Base-by-base conservation (phyloP, 1,140 invertebrate species). In the Drosophila ercepeae region DNA sequence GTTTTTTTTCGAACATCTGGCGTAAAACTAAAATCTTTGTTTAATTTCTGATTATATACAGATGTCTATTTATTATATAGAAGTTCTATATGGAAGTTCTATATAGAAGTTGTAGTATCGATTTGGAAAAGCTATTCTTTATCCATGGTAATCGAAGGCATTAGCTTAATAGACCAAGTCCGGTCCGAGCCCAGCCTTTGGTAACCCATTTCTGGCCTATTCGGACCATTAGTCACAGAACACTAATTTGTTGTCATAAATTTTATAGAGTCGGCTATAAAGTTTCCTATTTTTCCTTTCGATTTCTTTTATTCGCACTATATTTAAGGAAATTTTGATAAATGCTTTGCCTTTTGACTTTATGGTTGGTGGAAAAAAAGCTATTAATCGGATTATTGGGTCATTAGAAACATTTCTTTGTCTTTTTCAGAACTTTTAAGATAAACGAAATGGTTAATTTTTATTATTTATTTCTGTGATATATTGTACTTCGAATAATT, bases 171-270 rank as follows among this genome's bases (percentile, higher is more conserved):
- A 25, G 27, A 39, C 39, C 21, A 32, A 53, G 25, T 29, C 23
- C 5, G 16, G 6, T 16, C 32, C 11, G 34, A 42, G 42, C 25
- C 55, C 60, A 34, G 21, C 63, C 64, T 14, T 3, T 14, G 7
- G 4, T 14, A 39, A 13, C 36, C 36, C 36, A 39, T 16, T 39
- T 39, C 51, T 13, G 32, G 34, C 8, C 29, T 13, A 9, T 14
- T 21, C 13, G 16, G 44, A 13, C 58, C 57, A 61, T 76, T 64
- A 75, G 61, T 34, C 44, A 16, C 25, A 27, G 25, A 45, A 25
- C 19, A 74, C 50, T 74, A 77, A 88, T 88, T 81, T 88, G 55
- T 59, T 50, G 42, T 59, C 64, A 88, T 88, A 53, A 68, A 63
- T 75, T 78, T 86, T 81, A 82, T 81, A 60, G 70, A 75, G 68